These are phyloP conservation scores for Crotalus helleri DNA, from an alignment of 2,113 vertebrate species.

Conservation along the genomic window DNA sequence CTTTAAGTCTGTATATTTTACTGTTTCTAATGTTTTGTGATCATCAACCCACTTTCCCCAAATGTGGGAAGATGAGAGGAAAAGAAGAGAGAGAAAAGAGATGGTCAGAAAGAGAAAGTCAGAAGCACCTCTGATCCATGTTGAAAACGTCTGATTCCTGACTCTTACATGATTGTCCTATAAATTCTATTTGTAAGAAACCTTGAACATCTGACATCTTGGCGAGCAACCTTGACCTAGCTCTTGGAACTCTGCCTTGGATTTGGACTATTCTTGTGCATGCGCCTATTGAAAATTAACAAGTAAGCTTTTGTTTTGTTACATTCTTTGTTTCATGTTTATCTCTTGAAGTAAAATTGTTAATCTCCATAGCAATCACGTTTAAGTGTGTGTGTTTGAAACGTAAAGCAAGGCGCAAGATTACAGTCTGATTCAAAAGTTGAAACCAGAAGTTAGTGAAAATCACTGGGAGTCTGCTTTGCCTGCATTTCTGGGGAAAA, in stretches of 20 bases:
- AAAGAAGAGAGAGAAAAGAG: background rate
- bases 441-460: background rate
- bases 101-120: background rate
- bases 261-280: background rate
- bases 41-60: background rate
- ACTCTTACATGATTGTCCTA: background rate
- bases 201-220: background rate
- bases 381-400: background rate
- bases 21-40: background rate
- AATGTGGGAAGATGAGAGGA: background rate
- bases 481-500: background rate
- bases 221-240: background rate
- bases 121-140: background rate
- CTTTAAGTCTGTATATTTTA: background rate
- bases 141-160: background rate
- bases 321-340: background rate
- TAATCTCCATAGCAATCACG: background rate
- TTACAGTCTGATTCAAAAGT: background rate
- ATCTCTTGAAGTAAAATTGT: background rate
- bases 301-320: background rate
- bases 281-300: background rate
- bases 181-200: background rate
- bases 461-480: too few species aligned
- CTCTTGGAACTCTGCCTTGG: background rate
- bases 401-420: background rate